Conservation (phyloP, 1,140 invertebrate genomes). For the Drosophila seguyi region DNA sequence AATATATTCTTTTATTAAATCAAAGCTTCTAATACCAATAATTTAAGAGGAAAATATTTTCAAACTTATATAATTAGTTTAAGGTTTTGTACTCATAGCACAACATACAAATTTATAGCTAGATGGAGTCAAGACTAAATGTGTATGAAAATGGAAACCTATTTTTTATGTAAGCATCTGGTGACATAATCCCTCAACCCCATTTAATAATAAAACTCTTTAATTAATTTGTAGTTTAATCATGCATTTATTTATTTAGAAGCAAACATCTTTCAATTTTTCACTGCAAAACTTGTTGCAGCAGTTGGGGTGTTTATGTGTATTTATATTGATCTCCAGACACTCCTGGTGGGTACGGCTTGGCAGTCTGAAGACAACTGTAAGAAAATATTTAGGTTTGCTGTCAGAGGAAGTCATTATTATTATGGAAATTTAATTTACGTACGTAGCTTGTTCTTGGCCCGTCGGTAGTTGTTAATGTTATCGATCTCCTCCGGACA, state of each 20-base stretch:
- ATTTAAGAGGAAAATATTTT: too few species aligned
- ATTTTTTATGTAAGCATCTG: not conserved
- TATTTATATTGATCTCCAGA: constrained; percentile 32
- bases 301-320: constrained; percentile 23
- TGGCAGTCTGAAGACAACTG: constrained; percentile 16
- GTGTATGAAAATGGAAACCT: too few species aligned
- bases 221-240: not conserved
- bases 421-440: not conserved
- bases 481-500: constrained; percentile 8
- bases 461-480: constrained; percentile 11
- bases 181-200: not conserved
- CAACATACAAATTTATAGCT: too few species aligned
- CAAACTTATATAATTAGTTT: too few species aligned
- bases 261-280: constrained; percentile 19
- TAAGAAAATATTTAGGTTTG: not conserved
- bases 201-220: not conserved
- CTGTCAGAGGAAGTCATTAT: not conserved
- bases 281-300: constrained; percentile 28
- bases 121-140: too few species aligned
- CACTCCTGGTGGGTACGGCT: constrained; percentile 12
- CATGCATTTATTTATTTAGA: constrained; percentile 32
- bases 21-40: too few species aligned
- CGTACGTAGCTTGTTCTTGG: constrained; percentile 29
- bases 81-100: too few species aligned
- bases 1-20: too few species aligned